Evolutionary conservation across 64 coral and sea anemone species (phyloP), one percentile per base, ranked within the genome.

Genomic region (Orbicella faveolata): DNA sequence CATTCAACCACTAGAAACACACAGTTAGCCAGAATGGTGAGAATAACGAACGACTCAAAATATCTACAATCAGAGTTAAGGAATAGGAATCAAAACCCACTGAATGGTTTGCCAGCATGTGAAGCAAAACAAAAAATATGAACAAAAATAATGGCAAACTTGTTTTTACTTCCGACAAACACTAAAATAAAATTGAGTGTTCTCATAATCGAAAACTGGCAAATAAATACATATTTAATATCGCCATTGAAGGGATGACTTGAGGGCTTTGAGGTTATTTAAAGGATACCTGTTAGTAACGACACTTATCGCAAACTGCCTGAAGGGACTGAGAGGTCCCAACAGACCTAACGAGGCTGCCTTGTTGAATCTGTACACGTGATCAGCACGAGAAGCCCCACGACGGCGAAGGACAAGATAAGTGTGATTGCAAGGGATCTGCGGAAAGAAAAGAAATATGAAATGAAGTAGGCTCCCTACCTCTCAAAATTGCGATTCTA

Each of bases 321-420:
- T 92, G 51, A 92, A 20, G 59, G 90, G 74, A 84, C 88, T 81
- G 9, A 84, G 62, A 2, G 94, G 87, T 17, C 74, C 94, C 39
- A 96, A 52, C 2, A 96, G 35, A 70, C 87, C 92, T 17, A 96
- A 67, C 73, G 88, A 84, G 18, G 48, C 41, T 4, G 87, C 75
- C 79, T 84, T 96, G 86, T 89, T 96, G 53, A 96, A 92, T 81
- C 94, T 89, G 63, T 96, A 87, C 33, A 89, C 94, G 26, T 96
- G 94, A 75, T 96, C 94, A 52, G 84, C 21, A 21, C 85, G 85
- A 63, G 72, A 41, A 51, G 78, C 84, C 61, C 79, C 73, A 18
- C 81, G 81, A 23, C 90, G 73, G 52, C 90, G 81, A 55, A 86
- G 6, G 21, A 92, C 82, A 54, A 92, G 73, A 51, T 86, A 92